Percentiles rank a stretch among this genome's conserved stretches.
phyloP scores from a whole-genome alignment of 2,797 vertebrate genomes.

The Enteromius afrohamiltoni region DNA sequence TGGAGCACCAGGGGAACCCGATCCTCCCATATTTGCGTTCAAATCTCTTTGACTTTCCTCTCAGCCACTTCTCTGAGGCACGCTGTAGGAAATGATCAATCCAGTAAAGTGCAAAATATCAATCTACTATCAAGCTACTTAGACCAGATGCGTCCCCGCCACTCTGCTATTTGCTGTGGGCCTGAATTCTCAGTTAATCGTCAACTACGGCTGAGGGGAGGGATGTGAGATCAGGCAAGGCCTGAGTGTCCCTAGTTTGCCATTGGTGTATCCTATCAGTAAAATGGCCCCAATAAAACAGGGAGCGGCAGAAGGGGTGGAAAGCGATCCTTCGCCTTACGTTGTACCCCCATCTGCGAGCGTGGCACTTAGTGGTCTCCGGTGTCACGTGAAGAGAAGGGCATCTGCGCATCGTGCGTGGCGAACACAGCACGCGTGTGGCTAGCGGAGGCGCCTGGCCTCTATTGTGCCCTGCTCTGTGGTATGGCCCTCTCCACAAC shows the following conservation, averaged over 20 bases:
- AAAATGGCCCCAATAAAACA: slow-evolving; percentile 73
- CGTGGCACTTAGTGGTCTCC: slow-evolving; percentile 55
- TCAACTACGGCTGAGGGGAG: slow-evolving; percentile 68
- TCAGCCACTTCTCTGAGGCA: slow-evolving; percentile 9
- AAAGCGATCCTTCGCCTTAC: slow-evolving; percentile 30
- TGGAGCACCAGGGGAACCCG: slow-evolving; percentile 41
- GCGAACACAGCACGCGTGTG: slow-evolving; percentile 44
- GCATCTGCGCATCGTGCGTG: slow-evolving; percentile 28
- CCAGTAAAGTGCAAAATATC: slow-evolving; percentile 26
- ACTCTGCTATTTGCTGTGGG: slow-evolving; percentile 76
- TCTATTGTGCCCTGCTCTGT: slow-evolving; percentile 35
- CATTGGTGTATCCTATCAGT: slow-evolving; percentile 64
- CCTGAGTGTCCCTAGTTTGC: slow-evolving; percentile 66
- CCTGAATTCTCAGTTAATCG: slow-evolving; percentile 73
- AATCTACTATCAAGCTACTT: slow-evolving; percentile 72
- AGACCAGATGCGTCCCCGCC: slow-evolving; percentile 72
- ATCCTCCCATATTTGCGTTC: slow-evolving; percentile 46
- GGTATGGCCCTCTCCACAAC: slow-evolving; percentile 70
- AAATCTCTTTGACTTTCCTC: slow-evolving; percentile 41
- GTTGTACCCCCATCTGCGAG: slow-evolving; percentile 54
- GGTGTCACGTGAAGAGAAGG: slow-evolving; percentile 25
- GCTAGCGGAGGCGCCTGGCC: slow-evolving; percentile 1
- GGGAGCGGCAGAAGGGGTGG: slow-evolving; percentile 58
- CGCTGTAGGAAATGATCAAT: slow-evolving; percentile 44
- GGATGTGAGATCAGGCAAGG: slow-evolving; percentile 46